Evolutionary conservation across 2,113 vertebrate species (phyloP), one percentile per base, ranked within the genome.

Genomic region (Nannobrachium achirus): DNA sequence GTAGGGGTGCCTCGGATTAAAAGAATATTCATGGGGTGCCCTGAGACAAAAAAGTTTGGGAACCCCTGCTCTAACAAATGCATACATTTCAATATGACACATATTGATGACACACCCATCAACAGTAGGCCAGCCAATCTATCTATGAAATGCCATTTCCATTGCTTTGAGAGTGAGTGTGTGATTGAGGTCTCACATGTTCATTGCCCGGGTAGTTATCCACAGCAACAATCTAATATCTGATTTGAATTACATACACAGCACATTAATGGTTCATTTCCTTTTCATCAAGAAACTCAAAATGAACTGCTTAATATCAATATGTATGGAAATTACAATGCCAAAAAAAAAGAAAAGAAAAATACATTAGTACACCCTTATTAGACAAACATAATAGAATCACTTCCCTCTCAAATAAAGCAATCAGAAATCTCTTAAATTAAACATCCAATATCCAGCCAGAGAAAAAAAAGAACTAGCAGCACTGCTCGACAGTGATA

Each of bases 301-400:
- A 63, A 63, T 76, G 39, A 83, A 78, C 70, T 42, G 39, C 87
- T n/a, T 70, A 81, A 84, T 81, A 76, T n/a, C 74, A 80, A 80
- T 82, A 83, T 81, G 78, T 82, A 83, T 86, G 84, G 74, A 80
- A 83, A 87, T 84, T 38, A 80, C 61, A 75, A 74, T 41, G 70
- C 40, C 50, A 64, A 8, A 18, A 69, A 19, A 50, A 48, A 71
- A 76, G 51, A 18, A 19, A 51, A 49, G 11, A 45, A 16, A 41
- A 46, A 79, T 67, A 86, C 85, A 81, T 88, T 75, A 81, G 65
- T 75, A 72, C 53, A 57, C 65, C 72, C 72, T 76, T 80, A 86
- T 86, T 86, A 85, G 72, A 64, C 76, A 60, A 73, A 64, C 61
- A 62, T 85, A 86, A 84, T 86, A 67, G 76, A 85, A 86, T 86